phyloP scores from a whole-genome alignment of 2,797 vertebrate species.

The Gallinago stenura region DNA sequence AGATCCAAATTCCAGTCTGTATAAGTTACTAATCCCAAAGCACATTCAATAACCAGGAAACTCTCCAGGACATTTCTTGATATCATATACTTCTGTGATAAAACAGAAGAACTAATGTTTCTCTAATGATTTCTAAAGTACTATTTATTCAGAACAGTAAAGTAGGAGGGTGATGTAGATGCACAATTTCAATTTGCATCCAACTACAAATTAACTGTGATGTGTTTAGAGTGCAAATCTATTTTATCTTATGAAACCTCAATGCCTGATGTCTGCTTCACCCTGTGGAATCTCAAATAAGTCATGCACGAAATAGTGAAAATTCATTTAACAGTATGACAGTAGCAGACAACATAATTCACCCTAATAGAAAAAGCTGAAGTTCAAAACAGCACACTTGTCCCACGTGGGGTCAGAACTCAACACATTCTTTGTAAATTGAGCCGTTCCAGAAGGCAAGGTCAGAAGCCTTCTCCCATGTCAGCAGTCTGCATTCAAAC shows the following conservation, averaged over 20 bases:
- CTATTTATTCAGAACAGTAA: not conserved
- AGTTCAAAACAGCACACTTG: not conserved
- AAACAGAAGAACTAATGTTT: not conserved
- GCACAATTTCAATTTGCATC: not conserved
- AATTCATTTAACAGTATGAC: slow-evolving; percentile 26
- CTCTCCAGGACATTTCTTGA: not conserved
- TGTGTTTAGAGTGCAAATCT: not conserved
- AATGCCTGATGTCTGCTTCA: not conserved
- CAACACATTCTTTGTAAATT: slow-evolving; percentile 22
- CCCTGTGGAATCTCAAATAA: not conserved
- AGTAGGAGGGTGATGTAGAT: not conserved
- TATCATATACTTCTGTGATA: not conserved
- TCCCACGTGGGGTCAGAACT: not conserved
- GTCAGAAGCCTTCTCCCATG: slow-evolving; percentile 19
- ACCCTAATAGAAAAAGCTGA: not conserved
- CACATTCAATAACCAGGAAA: not conserved
- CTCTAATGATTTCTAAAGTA: not conserved
- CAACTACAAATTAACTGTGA: not conserved
- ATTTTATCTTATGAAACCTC: not conserved
- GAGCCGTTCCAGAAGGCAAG: slow-evolving; percentile 36
- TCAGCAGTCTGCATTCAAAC: not conserved
- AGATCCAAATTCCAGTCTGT: not conserved
- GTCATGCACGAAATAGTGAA: not conserved
- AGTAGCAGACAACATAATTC: slow-evolving; percentile 33
- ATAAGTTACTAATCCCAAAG: not conserved